These are phyloP conservation scores for Peromyscus melanophrys DNA, from an alignment of 2,797 vertebrate genomes.

Conservation along the genomic window DNA sequence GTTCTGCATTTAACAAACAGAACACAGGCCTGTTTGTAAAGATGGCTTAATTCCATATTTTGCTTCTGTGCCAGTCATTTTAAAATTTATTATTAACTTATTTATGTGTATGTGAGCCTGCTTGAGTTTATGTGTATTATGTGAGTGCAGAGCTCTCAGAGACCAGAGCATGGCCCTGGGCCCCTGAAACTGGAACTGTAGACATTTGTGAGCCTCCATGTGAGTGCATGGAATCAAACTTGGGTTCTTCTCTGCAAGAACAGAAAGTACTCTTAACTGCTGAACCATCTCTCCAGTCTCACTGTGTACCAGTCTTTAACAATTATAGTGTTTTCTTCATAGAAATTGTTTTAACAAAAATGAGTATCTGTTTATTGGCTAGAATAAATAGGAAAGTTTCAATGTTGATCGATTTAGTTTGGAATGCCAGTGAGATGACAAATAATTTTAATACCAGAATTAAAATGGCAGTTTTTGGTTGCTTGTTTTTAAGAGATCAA, in stretches of 20 bases:
- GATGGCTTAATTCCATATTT: conserved; percentile 42
- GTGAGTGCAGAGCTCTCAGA: not conserved
- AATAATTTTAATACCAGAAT: conserved; percentile 29
- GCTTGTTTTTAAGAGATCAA: conserved; percentile 32
- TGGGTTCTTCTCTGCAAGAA: not conserved
- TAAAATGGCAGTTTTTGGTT: not conserved
- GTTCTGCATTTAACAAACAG: not conserved
- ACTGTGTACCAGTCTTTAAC: not conserved
- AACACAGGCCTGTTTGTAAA: conserved; percentile 42
- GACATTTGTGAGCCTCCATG: not conserved
- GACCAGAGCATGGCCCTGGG: not conserved
- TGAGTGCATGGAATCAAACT: not conserved
- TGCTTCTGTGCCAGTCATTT: not conserved
- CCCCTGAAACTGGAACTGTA: not conserved
- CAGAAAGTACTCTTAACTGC: not conserved
- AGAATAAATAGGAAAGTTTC: conserved; percentile 15
- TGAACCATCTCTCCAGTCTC: not conserved
- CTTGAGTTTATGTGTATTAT: not conserved
- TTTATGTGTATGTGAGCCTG: no score
- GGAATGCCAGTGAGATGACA: not conserved
- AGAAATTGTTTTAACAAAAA: conserved; percentile 50
- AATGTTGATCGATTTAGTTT: not conserved
- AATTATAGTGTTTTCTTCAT: conserved; percentile 42
- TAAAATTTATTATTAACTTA: not conserved
- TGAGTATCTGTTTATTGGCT: conserved; percentile 38